phyloP scores from a whole-genome alignment of 1,140 invertebrate genomes.

The Adelges cooleyi region DNA sequence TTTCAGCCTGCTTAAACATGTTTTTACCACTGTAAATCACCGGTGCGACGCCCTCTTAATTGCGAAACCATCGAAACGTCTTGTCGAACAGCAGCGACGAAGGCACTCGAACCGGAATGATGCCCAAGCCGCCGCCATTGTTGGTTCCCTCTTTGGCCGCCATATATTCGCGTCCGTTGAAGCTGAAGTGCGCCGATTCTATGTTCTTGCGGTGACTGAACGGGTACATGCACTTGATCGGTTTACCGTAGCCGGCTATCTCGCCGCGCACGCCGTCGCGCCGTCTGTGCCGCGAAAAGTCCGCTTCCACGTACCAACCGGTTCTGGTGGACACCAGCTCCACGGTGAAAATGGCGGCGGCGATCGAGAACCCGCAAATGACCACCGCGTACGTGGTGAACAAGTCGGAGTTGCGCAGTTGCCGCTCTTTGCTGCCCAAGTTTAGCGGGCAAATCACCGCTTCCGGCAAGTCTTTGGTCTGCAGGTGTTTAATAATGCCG shows the following conservation, averaged over 20 bases:
- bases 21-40: too few relatives aligned
- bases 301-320: not conserved
- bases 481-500: conserved; percentile 56
- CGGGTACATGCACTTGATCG: conserved; percentile 2
- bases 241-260: not conserved
- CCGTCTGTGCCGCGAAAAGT: not conserved
- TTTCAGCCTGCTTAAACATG: too few relatives aligned
- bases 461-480: conserved; percentile 49
- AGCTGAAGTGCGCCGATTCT: not conserved
- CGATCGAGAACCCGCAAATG: conserved; percentile 48
- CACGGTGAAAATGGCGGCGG: conserved; percentile 48
- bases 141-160: too few relatives aligned
- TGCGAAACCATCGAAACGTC: too few relatives aligned
- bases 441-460: conserved; percentile 65
- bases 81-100: too few relatives aligned
- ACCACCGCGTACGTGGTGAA: conserved; percentile 57
- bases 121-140: too few relatives aligned
- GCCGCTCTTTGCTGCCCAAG: conserved; percentile 63
- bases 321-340: conserved; percentile 43
- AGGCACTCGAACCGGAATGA: too few relatives aligned
- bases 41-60: too few relatives aligned
- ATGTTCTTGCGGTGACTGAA: conserved; percentile 13
- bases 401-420: conserved; percentile 54
- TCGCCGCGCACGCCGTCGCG: not conserved
- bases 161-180: not conserved